These are phyloP conservation scores for Osmerus eperlanus DNA, from an alignment of 2,113 vertebrate species.

Conservation along the genomic window DNA sequence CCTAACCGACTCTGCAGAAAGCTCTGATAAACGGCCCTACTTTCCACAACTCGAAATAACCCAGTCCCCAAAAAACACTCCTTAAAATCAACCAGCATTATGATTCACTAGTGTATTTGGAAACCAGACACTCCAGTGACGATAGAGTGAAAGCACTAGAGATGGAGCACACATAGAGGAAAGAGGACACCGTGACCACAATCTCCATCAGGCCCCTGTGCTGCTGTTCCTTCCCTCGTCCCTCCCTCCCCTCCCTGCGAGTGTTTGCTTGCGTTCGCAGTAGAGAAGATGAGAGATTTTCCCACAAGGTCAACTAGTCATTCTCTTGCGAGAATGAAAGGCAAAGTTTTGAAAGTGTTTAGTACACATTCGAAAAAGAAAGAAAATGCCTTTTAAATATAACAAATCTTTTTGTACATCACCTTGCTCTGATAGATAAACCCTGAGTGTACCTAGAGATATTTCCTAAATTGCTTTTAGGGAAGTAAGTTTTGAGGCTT, in stretches of 20 bases:
- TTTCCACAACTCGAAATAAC: neutral
- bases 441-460: no score
- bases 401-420: no score
- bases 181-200: neutral
- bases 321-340: no score
- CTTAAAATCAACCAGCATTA: slow-evolving; percentile 25
- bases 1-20: slow-evolving; percentile 24
- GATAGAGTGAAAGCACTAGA: neutral
- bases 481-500: no score
- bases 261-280: neutral
- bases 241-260: neutral
- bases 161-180: neutral
- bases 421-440: no score
- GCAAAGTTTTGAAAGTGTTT: no score
- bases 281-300: neutral
- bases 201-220: neutral
- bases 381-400: no score
- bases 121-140: slow-evolving; percentile 2
- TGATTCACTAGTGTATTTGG: slow-evolving; percentile 14
- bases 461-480: no score
- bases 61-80: neutral
- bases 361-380: no score
- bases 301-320: no score
- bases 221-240: neutral
- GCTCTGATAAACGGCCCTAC: slow-evolving; percentile 27